Conservation (phyloP, 2,797 vertebrate genomes). For the Glossophaga mutica region DNA sequence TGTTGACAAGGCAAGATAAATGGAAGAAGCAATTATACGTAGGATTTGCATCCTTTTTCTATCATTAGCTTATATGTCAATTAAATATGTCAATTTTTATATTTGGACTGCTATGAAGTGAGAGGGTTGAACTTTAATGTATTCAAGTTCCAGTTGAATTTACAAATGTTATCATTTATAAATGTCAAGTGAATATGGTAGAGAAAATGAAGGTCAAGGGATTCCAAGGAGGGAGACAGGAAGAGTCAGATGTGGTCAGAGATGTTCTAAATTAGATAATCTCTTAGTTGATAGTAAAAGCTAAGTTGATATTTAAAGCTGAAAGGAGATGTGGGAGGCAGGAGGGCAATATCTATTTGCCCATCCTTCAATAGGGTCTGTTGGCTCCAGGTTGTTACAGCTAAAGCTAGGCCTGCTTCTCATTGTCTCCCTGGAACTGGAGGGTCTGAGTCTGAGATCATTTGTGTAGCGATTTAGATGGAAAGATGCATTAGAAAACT, state of each 20-base stretch:
- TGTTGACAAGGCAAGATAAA: background rate
- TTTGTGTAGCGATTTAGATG: fast-evolving
- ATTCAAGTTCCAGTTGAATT: background rate
- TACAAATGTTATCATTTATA: background rate
- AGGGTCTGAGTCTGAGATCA: background rate
- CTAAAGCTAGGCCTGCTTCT: fast-evolving
- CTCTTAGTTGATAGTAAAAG: background rate
- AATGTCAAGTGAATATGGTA: background rate
- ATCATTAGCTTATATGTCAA: background rate
- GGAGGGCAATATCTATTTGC: background rate
- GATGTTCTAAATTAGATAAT: background rate
- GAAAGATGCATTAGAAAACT: background rate
- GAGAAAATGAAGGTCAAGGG: background rate
- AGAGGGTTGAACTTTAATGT: background rate
- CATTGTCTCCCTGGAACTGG: fast-evolving
- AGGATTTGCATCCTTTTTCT: background rate
- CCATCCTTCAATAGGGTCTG: fast-evolving
- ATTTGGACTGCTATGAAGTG: background rate
- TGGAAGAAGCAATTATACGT: background rate
- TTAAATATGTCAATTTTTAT: background rate
- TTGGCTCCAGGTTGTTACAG: fast-evolving
- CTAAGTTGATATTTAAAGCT: background rate
- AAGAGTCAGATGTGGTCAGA: background rate
- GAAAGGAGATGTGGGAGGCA: background rate
- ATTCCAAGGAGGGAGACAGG: background rate